Evolutionary conservation across 2,888 invertebrate species (phyloP).

Genomic region (Sturmia bella): DNA sequence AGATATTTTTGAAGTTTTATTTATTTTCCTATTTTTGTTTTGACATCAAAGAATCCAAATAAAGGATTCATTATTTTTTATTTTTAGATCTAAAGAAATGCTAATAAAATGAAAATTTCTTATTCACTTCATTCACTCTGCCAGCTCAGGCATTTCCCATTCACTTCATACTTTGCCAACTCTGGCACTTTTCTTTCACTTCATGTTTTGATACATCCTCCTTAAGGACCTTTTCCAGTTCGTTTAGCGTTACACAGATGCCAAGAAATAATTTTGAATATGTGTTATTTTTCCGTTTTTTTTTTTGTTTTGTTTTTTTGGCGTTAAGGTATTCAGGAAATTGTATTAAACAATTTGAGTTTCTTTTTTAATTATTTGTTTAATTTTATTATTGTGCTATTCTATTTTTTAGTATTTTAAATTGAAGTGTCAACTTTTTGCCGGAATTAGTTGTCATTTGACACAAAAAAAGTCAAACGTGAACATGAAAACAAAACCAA

Average conservation of each 20-base stretch:
- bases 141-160: too few relatives aligned
- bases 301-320: slow-evolving; percentile 1
- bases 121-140: too few relatives aligned
- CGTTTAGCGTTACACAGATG: too few relatives aligned
- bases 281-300: neutral
- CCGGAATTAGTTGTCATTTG: slow-evolving; percentile 65
- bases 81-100: neutral
- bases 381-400: slow-evolving; percentile 4
- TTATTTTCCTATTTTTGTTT: too few relatives aligned
- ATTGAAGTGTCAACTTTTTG: slow-evolving; percentile 65
- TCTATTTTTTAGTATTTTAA: slow-evolving; percentile 45
- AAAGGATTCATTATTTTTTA: neutral
- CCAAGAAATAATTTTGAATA: neutral
- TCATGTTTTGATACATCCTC: too few relatives aligned
- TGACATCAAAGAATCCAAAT: neutral
- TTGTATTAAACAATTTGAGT: neutral
- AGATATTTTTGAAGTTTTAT: too few relatives aligned
- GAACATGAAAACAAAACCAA: neutral
- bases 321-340: neutral
- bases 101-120: neutral
- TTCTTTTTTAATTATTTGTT: slow-evolving; percentile 1
- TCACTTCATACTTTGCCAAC: too few relatives aligned
- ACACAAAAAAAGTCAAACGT: slow-evolving; percentile 10
- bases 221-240: too few relatives aligned
- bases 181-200: too few relatives aligned